These are phyloP conservation scores for Odontesthes bonariensis DNA, from an alignment of 2,113 vertebrate species.

Conservation along the genomic window DNA sequence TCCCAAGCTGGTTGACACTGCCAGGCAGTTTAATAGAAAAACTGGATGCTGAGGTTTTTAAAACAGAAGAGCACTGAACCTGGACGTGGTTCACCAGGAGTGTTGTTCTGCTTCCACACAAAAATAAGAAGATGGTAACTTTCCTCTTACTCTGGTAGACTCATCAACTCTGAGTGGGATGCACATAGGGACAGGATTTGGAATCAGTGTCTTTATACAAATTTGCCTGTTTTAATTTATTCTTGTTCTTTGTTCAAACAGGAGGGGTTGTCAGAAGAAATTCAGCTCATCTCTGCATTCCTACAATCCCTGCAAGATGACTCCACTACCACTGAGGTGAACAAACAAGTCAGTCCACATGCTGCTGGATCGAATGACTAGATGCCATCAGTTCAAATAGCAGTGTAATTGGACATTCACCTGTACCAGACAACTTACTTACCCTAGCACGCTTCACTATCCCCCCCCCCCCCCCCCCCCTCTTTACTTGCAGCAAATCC, in stretches of 20 bases:
- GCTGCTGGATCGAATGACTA: constrained; percentile 86
- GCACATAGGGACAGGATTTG: constrained; percentile 40
- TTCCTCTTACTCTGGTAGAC: constrained; percentile 48
- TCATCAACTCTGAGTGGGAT: constrained; percentile 32
- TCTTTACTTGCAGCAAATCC: constrained; percentile 99
- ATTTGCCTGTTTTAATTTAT: constrained; percentile 86
- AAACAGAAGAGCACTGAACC: constrained; percentile 85
- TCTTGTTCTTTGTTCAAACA: constrained; percentile 87
- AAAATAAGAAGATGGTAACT: constrained; percentile 71
- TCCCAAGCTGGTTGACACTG: constrained; percentile 88
- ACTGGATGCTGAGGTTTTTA: constrained; percentile 87
- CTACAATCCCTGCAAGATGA: constrained; percentile 86
- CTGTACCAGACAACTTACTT: constrained; percentile 99
- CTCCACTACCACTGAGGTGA: constrained; percentile 78
- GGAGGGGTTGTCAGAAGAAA: constrained; percentile 88
- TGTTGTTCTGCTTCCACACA: constrained; percentile 72
- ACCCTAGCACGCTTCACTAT: constrained; percentile 96
- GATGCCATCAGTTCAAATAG: constrained; percentile 94
- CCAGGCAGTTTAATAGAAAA: constrained; percentile 89
- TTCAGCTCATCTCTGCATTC: constrained; percentile 86
- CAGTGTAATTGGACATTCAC: constrained; percentile 99
- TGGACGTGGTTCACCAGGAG: constrained; percentile 81
- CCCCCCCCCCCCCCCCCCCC: constrained; percentile 79
- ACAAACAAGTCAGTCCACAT: constrained; percentile 86
- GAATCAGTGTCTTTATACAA: constrained; percentile 52